These are phyloP conservation scores for Sphaerophoria rueppellii DNA, from an alignment of 2,888 invertebrate species.

Conservation along the genomic window DNA sequence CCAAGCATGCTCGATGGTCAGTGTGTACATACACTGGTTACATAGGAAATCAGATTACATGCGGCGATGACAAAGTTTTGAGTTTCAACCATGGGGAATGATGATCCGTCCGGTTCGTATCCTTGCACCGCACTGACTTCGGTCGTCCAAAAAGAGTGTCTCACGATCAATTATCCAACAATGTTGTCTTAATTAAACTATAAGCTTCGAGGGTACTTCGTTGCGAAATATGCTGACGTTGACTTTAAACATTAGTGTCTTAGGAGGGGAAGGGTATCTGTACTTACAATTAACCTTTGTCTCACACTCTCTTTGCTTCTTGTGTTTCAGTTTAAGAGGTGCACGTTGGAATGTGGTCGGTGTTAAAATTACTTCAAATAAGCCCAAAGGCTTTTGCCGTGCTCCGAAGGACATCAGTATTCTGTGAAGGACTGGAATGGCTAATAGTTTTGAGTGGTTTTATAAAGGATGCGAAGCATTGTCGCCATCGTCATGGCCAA, in stretches of 20 bases:
- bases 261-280: neutral
- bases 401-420: neutral
- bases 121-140: neutral
- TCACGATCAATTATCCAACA: constrained; percentile 61
- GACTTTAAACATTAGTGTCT: neutral
- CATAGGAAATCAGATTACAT: constrained; percentile 18
- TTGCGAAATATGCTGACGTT: neutral
- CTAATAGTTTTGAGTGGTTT: constrained; percentile 35
- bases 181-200: constrained; percentile 49
- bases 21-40: neutral
- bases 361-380: constrained; percentile 47
- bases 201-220: constrained; percentile 5
- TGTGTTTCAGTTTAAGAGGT: constrained; percentile 58
- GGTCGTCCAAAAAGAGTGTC: constrained; percentile 39
- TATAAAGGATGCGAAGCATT: constrained; percentile 26
- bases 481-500: neutral
- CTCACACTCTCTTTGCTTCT: constrained; percentile 8
- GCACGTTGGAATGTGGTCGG: constrained; percentile 37
- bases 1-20: neutral
- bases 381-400: constrained; percentile 33
- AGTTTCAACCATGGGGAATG: constrained; percentile 37
- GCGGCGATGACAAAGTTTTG: constrained; percentile 11
- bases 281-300: constrained; percentile 25
- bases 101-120: neutral
- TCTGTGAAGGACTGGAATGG: neutral